phyloP scores from a whole-genome alignment of 1,140 invertebrate genomes.

The Dinoponera quadriceps region DNA sequence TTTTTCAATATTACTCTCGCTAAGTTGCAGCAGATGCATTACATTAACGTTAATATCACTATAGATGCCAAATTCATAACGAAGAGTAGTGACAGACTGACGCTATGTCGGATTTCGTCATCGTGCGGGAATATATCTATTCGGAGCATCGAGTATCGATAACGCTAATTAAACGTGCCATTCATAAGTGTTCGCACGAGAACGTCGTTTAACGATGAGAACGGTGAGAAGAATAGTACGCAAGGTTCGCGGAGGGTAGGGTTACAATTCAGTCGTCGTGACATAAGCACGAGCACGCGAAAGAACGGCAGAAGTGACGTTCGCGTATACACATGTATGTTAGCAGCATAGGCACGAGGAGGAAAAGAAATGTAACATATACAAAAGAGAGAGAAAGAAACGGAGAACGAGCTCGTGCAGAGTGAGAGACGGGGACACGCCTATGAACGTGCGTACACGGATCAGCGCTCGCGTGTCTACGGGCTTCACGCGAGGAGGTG shows the following conservation, averaged over 20 bases:
- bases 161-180: slow-evolving; percentile 66
- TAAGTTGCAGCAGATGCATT: not conserved
- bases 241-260: slow-evolving; percentile 20
- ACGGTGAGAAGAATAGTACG: not conserved
- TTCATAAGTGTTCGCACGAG: slow-evolving; percentile 39
- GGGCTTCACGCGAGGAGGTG: slow-evolving; percentile 76
- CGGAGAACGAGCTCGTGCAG: slow-evolving; percentile 32
- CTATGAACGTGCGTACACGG: slow-evolving; percentile 54
- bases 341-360: slow-evolving; percentile 1
- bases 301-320: slow-evolving; percentile 29
- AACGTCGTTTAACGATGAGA: slow-evolving; percentile 37
- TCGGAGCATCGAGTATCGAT: not conserved
- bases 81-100: not conserved
- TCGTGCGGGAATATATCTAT: slow-evolving; percentile 14
- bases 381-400: slow-evolving; percentile 12
- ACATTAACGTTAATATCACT: not conserved
- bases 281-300: slow-evolving; percentile 59
- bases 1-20: not conserved
- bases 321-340: not conserved
- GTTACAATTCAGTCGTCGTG: slow-evolving; percentile 61
- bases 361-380: slow-evolving; percentile 40
- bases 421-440: slow-evolving; percentile 48
- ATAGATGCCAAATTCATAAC: slow-evolving; percentile 21
- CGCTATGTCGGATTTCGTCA: slow-evolving; percentile 13
- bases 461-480: slow-evolving; percentile 72